Conservation (phyloP, 2,888 invertebrate species). For the Baccha elongata region DNA sequence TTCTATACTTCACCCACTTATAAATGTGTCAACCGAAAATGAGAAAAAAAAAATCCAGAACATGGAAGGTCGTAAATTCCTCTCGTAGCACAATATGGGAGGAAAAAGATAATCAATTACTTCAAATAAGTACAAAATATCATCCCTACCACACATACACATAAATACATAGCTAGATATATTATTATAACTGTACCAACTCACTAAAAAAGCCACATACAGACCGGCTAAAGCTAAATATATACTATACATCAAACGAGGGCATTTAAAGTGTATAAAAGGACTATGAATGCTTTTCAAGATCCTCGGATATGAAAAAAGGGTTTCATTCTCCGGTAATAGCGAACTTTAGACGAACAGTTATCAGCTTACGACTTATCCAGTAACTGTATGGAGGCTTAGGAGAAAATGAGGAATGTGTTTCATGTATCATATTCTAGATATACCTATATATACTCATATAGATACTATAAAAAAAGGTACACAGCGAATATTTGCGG, state of each 20-base stretch:
- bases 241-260: constrained; percentile 40
- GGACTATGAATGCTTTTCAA: constrained; percentile 46
- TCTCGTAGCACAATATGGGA: constrained; percentile 35
- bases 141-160: background rate
- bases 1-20: background rate
- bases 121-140: constrained; percentile 43
- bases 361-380: constrained; percentile 45
- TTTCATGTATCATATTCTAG: constrained; percentile 38
- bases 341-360: constrained; percentile 45
- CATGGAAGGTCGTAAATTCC: constrained; percentile 37
- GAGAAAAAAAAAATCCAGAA: constrained; percentile 1
- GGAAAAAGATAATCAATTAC: constrained; percentile 43
- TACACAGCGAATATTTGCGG: constrained; percentile 42
- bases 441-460: background rate
- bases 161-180: background rate
- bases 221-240: constrained; percentile 15
- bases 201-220: constrained; percentile 9
- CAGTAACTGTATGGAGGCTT: constrained; percentile 14
- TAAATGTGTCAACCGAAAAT: constrained; percentile 27
- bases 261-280: constrained; percentile 47
- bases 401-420: constrained; percentile 27
- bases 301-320: constrained; percentile 39
- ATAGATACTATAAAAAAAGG: constrained; percentile 6
- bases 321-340: constrained; percentile 33
- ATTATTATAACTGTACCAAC: too few species aligned